A percentile compares a stretch with the other conserved stretches of the same genome.
phyloP scores from a whole-genome alignment of 2,797 vertebrate genomes.

The Selene dorsalis region DNA sequence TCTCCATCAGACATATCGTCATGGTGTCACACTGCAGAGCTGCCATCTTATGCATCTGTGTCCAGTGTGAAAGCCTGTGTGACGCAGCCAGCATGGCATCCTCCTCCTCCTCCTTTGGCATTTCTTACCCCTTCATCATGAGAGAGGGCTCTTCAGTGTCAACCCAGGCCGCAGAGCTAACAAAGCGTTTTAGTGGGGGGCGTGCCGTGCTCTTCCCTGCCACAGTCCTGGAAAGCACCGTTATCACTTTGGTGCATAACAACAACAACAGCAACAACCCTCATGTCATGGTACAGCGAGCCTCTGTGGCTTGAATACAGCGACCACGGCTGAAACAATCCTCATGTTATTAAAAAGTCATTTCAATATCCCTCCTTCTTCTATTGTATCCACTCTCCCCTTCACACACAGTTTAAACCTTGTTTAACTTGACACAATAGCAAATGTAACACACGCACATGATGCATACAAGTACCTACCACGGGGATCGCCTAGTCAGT shows the following conservation, averaged over 20 bases:
- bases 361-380: background rate
- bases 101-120: conserved; percentile 21
- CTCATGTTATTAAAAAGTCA: background rate
- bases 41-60: conserved; percentile 58
- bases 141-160: conserved; percentile 85
- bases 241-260: conserved; percentile 64
- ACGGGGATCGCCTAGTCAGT: conserved; percentile 87
- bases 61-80: background rate
- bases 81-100: conserved; percentile 24
- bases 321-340: conserved; percentile 15
- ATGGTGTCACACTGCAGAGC: conserved; percentile 26
- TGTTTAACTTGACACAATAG: background rate
- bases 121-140: conserved; percentile 90
- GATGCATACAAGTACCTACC: conserved; percentile 80
- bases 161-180: conserved; percentile 91
- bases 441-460: background rate
- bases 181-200: conserved; percentile 90
- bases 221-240: conserved; percentile 84
- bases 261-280: conserved; percentile 64
- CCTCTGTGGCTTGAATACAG: conserved; percentile 1
- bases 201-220: conserved; percentile 87
- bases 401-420: background rate
- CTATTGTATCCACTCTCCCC: background rate
- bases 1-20: background rate
- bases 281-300: conserved; percentile 23